A percentile compares a stretch with the other conserved stretches of the same genome.
phyloP scores from a whole-genome alignment of 2,113 vertebrate species.

The Apteryx mantelli region DNA sequence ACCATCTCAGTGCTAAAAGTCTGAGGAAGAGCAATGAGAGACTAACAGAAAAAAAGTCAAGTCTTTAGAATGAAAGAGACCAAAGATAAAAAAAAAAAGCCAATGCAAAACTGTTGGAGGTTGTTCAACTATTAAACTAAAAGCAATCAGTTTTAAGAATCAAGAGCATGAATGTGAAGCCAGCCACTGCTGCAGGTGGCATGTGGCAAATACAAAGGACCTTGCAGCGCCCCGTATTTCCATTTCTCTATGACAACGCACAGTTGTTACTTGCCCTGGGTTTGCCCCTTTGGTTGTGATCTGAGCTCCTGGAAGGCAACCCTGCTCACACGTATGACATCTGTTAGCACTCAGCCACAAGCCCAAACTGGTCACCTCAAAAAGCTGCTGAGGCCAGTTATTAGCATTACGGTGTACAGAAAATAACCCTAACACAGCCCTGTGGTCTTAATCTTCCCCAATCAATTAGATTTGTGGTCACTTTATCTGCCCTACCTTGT shows the following conservation, averaged over 20 bases:
- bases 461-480: neutral
- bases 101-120: slow-evolving; percentile 6
- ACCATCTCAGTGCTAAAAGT: neutral
- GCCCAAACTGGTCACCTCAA: neutral
- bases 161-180: neutral
- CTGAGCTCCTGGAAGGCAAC: neutral
- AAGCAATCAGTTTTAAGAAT: neutral
- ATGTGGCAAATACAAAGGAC: neutral
- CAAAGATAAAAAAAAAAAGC: neutral
- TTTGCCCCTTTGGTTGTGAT: neutral
- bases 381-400: neutral
- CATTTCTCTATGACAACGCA: neutral
- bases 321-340: accelerated
- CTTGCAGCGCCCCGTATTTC: neutral
- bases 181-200: neutral
- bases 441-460: neutral
- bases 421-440: neutral
- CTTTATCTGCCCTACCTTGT: neutral
- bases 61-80: slow-evolving; percentile 3
- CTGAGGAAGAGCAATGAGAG: neutral
- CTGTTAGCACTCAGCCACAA: neutral
- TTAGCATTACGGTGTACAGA: neutral
- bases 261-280: neutral
- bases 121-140: slow-evolving; percentile 33
- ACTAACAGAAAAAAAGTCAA: slow-evolving; percentile 1